Evolutionary conservation across 2,113 vertebrate genomes (phyloP).

Genomic region (Oryzias curvinotus): DNA sequence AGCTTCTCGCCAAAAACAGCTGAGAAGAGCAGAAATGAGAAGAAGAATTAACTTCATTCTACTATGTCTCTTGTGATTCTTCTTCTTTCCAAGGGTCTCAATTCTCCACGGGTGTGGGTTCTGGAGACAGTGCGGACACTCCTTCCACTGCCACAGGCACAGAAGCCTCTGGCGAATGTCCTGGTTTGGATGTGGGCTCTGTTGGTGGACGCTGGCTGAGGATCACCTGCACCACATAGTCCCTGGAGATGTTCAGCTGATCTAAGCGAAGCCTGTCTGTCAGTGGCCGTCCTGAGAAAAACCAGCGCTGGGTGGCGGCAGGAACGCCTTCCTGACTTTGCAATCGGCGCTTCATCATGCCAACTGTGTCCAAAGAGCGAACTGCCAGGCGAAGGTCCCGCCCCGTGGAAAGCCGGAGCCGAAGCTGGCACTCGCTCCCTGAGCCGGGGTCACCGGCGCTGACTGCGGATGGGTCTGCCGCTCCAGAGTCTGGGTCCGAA

Average conservation of each 20-base stretch:
- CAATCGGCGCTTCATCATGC: slow-evolving; percentile 93
- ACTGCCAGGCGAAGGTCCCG: slow-evolving; percentile 90
- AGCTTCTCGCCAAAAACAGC: slow-evolving; percentile 28
- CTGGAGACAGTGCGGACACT: slow-evolving; percentile 71
- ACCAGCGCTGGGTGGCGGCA: slow-evolving; percentile 90
- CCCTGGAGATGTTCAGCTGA: slow-evolving; percentile 96
- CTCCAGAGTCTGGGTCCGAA: slow-evolving; percentile 67
- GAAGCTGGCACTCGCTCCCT: slow-evolving; percentile 91
- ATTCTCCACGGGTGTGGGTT: slow-evolving; percentile 87
- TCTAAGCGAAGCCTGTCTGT: slow-evolving; percentile 96
- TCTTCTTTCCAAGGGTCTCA: slow-evolving; percentile 67
- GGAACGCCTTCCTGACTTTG: slow-evolving; percentile 88
- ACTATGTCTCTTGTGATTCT: slow-evolving; percentile 30
- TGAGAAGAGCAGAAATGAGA: slow-evolving; percentile 19
- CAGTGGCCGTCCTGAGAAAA: slow-evolving; percentile 95
- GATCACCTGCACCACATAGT: slow-evolving; percentile 98
- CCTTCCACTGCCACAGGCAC: slow-evolving; percentile 62
- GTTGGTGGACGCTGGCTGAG: slow-evolving; percentile 92
- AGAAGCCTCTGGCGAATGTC: slow-evolving; percentile 70
- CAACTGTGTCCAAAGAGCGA: slow-evolving; percentile 90
- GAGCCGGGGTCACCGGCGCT: slow-evolving; percentile 82
- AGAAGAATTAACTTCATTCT: slow-evolving; percentile 12
- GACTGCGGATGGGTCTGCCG: slow-evolving; percentile 65
- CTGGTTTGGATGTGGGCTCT: slow-evolving; percentile 63
- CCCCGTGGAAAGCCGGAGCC: slow-evolving; percentile 93